Base-by-base conservation (phyloP, 1,140 invertebrate genomes). In the Brachionus calyciflorus region DNA sequence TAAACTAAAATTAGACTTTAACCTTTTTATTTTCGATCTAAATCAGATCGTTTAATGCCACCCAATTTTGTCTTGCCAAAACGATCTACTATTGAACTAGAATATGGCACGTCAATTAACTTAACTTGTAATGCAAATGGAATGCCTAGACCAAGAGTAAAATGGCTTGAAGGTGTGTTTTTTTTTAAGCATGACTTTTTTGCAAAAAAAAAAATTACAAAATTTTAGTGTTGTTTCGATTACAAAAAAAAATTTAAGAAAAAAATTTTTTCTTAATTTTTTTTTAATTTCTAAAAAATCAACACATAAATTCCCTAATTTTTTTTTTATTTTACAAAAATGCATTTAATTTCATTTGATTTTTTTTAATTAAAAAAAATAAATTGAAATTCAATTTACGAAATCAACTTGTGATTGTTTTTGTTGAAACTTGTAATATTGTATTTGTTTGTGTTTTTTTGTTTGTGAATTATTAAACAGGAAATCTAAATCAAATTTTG, bases 161-260 rank as follows among this genome's bases (percentile, higher is more conserved):
- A 73, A 73, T 73, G 69, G 69, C 69, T 49, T 51, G 51, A 49
- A 73, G 69, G 69, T 73, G 46, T 30, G 69, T 73, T 37, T 65
- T 41, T 65, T 26, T 65, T 30, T 44, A 24, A 10, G 60, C 60
- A 65, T 65, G 60, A 41, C n/a, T 46, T 55, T 65, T 44, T 46
- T 44, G 9, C 33, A 37, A 37, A 3, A 37, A 37, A 37, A 37
- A 37, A 37, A 37, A 37, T 37, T 37, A 5, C 33, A 37, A 37
- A 37, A 46, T 46, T 46, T 14, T 46, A 14, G 9, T 46, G 44
- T 46, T 46, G n/a, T 14, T n/a, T n/a, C n/a, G n/a, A n/a, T n/a
- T n/a, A n/a, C n/a, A n/a, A n/a, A n/a, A 46, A 17, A 46, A 46
- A 65, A 65, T 44, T 65, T 65, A 44, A 26, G 40, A 44, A 24